phyloP scores from a whole-genome alignment of 2,113 vertebrate genomes.

The Dasyornis broadbenti region DNA sequence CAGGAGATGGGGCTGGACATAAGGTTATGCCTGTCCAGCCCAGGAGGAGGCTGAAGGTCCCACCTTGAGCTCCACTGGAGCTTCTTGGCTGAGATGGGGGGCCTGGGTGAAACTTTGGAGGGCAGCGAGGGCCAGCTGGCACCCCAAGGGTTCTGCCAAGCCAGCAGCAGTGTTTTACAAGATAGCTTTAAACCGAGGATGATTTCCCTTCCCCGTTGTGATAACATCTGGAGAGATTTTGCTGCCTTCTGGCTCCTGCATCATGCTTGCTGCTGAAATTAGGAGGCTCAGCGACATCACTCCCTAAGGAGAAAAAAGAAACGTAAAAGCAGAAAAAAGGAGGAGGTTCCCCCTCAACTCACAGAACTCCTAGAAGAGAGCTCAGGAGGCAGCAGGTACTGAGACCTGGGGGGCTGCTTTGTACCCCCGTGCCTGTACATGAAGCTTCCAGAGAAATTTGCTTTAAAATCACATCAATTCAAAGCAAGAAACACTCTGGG shows the following conservation, averaged over 20 bases:
- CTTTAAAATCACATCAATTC: background rate
- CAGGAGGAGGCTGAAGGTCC: background rate
- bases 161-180: background rate
- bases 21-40: background rate
- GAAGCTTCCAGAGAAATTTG: background rate
- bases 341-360: background rate
- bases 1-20: background rate
- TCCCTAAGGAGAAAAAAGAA: background rate
- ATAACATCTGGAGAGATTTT: conserved; percentile 59
- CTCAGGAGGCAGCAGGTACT: background rate
- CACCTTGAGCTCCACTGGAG: background rate
- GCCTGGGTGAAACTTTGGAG: background rate
- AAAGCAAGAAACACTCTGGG: background rate
- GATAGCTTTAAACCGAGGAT: background rate
- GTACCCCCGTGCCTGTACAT: no score
- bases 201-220: background rate
- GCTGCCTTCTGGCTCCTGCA: conserved; percentile 45
- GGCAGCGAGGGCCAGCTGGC: background rate
- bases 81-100: background rate
- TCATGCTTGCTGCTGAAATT: conserved; percentile 33
- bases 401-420: background rate
- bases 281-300: conserved; percentile 6
- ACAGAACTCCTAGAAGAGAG: background rate
- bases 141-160: background rate
- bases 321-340: background rate